These are phyloP conservation scores for Centropus unirufus DNA, from an alignment of 2,113 vertebrate species.

Conservation along the genomic window DNA sequence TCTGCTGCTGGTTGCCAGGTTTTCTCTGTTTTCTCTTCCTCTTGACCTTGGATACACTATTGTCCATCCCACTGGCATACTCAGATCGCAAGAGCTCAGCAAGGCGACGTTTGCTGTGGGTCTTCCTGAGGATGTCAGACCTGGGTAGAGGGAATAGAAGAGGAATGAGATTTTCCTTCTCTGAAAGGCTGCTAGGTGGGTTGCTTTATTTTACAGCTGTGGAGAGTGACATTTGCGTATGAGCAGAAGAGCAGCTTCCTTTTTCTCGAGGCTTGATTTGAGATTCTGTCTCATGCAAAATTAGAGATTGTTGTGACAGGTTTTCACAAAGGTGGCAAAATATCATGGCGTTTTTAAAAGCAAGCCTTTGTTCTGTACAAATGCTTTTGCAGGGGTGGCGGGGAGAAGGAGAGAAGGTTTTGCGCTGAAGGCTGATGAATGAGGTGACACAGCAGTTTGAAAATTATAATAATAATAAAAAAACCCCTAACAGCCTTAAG, in stretches of 20 bases:
- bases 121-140: conserved; percentile 64
- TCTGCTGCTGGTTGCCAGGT: conserved; percentile 9
- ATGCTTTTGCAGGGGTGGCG: conserved; percentile 64
- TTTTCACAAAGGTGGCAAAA: conserved; percentile 78
- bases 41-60: conserved; percentile 37
- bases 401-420: conserved; percentile 47
- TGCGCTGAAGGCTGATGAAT: conserved; percentile 57
- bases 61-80: conserved; percentile 83
- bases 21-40: conserved; percentile 10
- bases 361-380: conserved; percentile 80
- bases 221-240: conserved; percentile 34
- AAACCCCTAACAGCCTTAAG: not conserved
- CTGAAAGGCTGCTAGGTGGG: not conserved
- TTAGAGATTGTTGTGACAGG: conserved; percentile 73
- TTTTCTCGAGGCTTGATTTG: conserved; percentile 66
- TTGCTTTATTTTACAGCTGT: not conserved
- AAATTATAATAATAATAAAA: not conserved
- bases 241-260: conserved; percentile 47
- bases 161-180: conserved; percentile 28
- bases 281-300: conserved; percentile 70
- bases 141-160: conserved; percentile 69
- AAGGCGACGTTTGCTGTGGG: conserved; percentile 57
- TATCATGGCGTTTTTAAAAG: conserved; percentile 75
- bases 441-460: conserved; percentile 55
- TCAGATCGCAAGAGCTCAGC: conserved; percentile 80